Percentiles rank a stretch among this genome's conserved stretches.
phyloP scores from a whole-genome alignment of 2,797 vertebrate genomes.

The Neoniphon sammara region DNA sequence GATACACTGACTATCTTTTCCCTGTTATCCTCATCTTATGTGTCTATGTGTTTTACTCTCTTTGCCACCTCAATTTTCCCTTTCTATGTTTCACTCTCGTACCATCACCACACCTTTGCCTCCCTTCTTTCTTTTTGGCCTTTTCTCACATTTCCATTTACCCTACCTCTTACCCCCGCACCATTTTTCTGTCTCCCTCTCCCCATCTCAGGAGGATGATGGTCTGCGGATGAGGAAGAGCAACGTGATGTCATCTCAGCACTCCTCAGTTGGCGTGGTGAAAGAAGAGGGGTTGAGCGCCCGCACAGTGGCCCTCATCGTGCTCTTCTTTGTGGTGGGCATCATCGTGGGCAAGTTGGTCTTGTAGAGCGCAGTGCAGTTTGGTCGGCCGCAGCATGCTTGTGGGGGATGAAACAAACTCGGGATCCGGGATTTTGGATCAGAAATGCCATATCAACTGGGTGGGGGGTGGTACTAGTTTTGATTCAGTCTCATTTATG shows the following conservation, averaged over 20 bases:
- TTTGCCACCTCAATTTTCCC: constrained; percentile 4
- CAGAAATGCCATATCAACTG: constrained; percentile 85
- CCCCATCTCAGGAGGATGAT: constrained; percentile 88
- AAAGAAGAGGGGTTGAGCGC: constrained; percentile 92
- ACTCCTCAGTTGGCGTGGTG: constrained; percentile 82
- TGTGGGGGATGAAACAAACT: constrained; percentile 75
- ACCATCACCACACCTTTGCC: constrained; percentile 2
- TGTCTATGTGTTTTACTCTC: constrained; percentile 15
- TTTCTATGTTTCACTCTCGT: constrained; percentile 14
- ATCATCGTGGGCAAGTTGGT: constrained; percentile 96
- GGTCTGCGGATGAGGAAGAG: constrained; percentile 95
- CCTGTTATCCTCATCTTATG: constrained; percentile 15
- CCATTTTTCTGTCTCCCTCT: background rate
- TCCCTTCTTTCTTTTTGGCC: constrained; percentile 4
- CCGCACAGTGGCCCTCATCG: constrained; percentile 89
- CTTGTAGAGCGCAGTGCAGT: constrained; percentile 89
- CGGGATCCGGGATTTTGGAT: constrained; percentile 86
- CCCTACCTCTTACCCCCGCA: background rate
- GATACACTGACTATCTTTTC: constrained; percentile 34
- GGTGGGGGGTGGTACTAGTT: constrained; percentile 78
- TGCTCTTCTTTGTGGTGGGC: constrained; percentile 96
- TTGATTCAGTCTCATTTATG: constrained; percentile 86
- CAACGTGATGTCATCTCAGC: constrained; percentile 85
- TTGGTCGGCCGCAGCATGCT: constrained; percentile 79
- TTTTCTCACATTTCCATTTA: constrained; percentile 10